Conservation (phyloP, 2,113 vertebrate genomes). For the Columba janthina region DNA sequence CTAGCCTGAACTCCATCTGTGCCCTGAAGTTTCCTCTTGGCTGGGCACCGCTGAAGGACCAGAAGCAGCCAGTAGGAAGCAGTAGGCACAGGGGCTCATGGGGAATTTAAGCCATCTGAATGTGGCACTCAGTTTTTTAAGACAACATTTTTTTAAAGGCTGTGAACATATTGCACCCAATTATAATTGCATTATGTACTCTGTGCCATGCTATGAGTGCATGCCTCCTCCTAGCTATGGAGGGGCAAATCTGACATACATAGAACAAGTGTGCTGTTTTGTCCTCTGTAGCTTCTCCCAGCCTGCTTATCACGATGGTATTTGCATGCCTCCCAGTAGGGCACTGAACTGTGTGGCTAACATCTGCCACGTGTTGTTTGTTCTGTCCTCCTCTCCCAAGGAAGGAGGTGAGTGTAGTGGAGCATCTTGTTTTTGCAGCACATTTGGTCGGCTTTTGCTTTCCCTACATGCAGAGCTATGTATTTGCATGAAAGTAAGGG, state of each 20-base stretch:
- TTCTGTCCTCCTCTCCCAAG: slow-evolving; percentile 61
- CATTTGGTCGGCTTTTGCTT: slow-evolving; percentile 53
- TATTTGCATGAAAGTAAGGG: not conserved
- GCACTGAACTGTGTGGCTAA: slow-evolving; percentile 63
- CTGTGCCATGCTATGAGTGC: slow-evolving; percentile 21
- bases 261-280: slow-evolving; percentile 44
- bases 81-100: slow-evolving; percentile 65
- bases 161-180: slow-evolving; percentile 67
- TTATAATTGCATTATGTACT: slow-evolving; percentile 58
- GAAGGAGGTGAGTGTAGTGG: slow-evolving; percentile 58
- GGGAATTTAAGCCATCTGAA: slow-evolving; percentile 72
- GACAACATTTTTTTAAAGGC: slow-evolving; percentile 9
- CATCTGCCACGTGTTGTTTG: slow-evolving; percentile 67
- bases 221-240: slow-evolving; percentile 24
- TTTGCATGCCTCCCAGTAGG: slow-evolving; percentile 58
- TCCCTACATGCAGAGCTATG: not conserved
- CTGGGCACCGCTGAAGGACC: slow-evolving; percentile 68
- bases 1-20: slow-evolving; percentile 73
- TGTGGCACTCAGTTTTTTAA: slow-evolving; percentile 52
- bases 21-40: slow-evolving; percentile 72
- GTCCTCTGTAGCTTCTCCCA: not conserved
- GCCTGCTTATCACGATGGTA: slow-evolving; percentile 26
- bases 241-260: slow-evolving; percentile 50
- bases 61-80: slow-evolving; percentile 72
- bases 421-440: slow-evolving; percentile 60